Base-by-base conservation (phyloP, 1,140 invertebrate species). In the Diachasma alloeum region DNA sequence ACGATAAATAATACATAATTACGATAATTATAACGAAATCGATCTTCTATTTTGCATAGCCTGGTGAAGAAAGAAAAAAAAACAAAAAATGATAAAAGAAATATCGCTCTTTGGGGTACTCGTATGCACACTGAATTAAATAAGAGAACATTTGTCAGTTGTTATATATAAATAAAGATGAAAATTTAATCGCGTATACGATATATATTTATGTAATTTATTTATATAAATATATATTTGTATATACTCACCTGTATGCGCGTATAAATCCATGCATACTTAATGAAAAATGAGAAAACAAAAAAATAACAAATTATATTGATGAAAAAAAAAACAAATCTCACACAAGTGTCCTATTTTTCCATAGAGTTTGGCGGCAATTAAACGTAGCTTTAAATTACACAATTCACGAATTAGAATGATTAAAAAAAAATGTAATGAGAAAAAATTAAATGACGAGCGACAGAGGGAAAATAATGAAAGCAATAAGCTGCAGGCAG, bases 21-120 rank as follows among this genome's bases (percentile, higher is more conserved):
- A 53, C 15, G 15, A 81, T 81, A 82, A 81, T 82, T 83, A 81
- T 81, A 81, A 81, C 72, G 76, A 88, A 85, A 88, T 86, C 83
- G 82, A 88, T 84, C 86, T 87, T 89, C 87, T 89, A 89, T 89
- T 89, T 89, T 89, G 87, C 87, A 88, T 88, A 88, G 87, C 83
- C 87, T 86, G 83, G 83, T 88, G 19, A 26, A 15, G 24, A 63
- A 63, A 63, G 24, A 63, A 24, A 63, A 31, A 63, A 26, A 26
- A 63, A 63, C 26, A 63, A 63, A 63, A 63, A 26, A 63, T 26
- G 24, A 26, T 26, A 53, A 31, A 19, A 46, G 26, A 72, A 24
- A 85, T 87, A 86, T 85, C 81, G 80, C 85, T 88, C 81, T 86
- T 89, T 89, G 82, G 84, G 83, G 83, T 82, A 71, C 11, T 46